A percentile compares a stretch with the other conserved stretches of the same genome.
phyloP scores from a whole-genome alignment of 2,888 invertebrate genomes.

The Zygaena filipendulae region DNA sequence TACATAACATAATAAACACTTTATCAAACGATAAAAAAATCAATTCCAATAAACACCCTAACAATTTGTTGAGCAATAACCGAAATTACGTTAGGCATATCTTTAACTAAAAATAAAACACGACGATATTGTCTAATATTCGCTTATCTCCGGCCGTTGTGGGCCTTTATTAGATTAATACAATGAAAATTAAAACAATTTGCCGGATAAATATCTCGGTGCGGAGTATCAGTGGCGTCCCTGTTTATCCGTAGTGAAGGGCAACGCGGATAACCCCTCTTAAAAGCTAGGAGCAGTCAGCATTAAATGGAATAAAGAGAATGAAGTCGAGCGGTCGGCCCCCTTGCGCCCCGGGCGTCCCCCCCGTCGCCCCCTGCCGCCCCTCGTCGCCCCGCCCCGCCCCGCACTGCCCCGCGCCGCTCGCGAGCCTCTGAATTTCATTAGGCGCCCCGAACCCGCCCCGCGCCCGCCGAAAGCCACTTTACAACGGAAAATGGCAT shows the following conservation, averaged over 20 bases:
- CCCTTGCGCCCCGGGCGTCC: conserved; percentile 16
- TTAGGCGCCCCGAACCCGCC: conserved; percentile 47
- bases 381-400: conserved; percentile 21
- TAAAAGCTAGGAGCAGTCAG: conserved; percentile 69
- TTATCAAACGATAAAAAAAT: too few species aligned
- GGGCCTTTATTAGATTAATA: conserved; percentile 65
- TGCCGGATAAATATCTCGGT: conserved; percentile 69
- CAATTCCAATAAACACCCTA: conserved; percentile 17
- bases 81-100: too few species aligned
- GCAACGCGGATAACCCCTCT: conserved; percentile 67
- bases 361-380: conserved; percentile 19
- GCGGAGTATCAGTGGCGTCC: conserved; percentile 62
- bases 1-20: too few species aligned
- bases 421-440: conserved; percentile 60
- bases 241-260: conserved; percentile 63
- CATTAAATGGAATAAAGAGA: conserved; percentile 69
- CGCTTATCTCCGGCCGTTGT: conserved; percentile 56
- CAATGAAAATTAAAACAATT: conserved; percentile 71
- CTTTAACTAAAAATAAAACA: conserved; percentile 51
- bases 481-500: conserved; percentile 65
- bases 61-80: conserved; percentile 34
- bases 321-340: conserved; percentile 60
- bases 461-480: conserved; percentile 54
- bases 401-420: conserved; percentile 20
- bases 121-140: conserved; percentile 43